A percentile compares a stretch with the other conserved stretches of the same genome.
Evolutionary conservation across 2,888 invertebrate species (phyloP).

Genomic region (Pocota personata): DNA sequence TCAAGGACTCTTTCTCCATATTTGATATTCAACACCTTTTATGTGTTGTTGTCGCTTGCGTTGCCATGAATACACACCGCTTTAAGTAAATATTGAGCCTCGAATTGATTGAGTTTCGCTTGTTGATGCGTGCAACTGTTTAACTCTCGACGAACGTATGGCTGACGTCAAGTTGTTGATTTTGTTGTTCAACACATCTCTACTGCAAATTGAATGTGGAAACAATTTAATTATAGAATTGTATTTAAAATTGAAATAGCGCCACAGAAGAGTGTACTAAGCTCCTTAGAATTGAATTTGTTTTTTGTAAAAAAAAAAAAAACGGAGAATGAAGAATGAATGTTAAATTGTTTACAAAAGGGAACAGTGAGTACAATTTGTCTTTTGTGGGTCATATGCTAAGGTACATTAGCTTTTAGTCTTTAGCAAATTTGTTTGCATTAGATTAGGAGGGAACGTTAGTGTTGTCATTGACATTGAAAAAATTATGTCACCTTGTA

Average conservation of each 20-base stretch:
- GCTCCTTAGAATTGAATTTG: conserved; percentile 6
- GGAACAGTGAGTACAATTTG: no score
- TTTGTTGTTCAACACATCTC: conserved; percentile 66
- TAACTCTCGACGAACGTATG: conserved; percentile 60
- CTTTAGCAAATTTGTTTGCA: no score
- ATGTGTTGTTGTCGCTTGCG: conserved; percentile 7
- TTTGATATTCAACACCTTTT: conserved; percentile 54
- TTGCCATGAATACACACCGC: conserved; percentile 16
- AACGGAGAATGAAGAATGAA: background rate
- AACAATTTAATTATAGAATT: conserved; percentile 57
- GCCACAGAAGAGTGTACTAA: background rate
- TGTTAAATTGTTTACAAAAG: background rate
- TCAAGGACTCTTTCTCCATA: conserved; percentile 38
- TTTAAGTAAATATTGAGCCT: conserved; percentile 60
- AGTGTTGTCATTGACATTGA: no score
- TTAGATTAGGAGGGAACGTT: no score
- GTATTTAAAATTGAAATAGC: conserved; percentile 49
- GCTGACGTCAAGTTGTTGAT: conserved; percentile 64
- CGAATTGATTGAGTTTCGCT: conserved; percentile 66
- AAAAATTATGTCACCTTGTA: no score
- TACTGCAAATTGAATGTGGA: conserved; percentile 59
- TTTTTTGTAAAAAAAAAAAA: background rate
- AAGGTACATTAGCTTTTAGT: no score
- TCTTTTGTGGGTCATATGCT: no score
- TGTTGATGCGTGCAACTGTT: conserved; percentile 61